Evolutionary conservation across 2,797 vertebrate species (phyloP), one percentile per base, ranked within the genome.

Genomic region (Pangasius mekongensis): DNA sequence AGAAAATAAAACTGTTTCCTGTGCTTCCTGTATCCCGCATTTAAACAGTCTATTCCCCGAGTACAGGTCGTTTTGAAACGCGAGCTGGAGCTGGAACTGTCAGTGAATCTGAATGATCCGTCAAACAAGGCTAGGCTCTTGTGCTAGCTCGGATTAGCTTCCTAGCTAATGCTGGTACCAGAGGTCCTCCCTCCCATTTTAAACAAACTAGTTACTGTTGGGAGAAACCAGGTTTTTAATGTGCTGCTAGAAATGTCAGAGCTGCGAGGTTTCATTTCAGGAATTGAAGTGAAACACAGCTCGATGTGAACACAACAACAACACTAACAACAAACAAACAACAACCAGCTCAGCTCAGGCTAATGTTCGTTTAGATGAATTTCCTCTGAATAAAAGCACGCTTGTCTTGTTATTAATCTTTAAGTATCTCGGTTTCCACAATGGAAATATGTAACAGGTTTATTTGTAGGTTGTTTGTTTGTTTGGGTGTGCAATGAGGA

Each of bases 91-190:
- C 30, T 54, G 24, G 69, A 84, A 24, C 74, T 88, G 74, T 81
- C 83, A 80, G 2, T 74, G 49, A 11, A 52, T 13, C 52, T 71
- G 77, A 78, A 60, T 60, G 49, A 87, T 76, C 43, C 82, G 60
- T 83, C 27, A 71, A 73, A 81, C 76, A 62, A 18, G 76, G n/a
- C 30, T 81, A 52, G 54, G 30, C 30, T 30, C 22, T 13, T 49
- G 18, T 58, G 87, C n/a, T 81, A 82, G 43, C 66, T 64, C 69
- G 11, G 14, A 49, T 86, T 86, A 80, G 84, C 84, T 49, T 81
- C 11, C 84, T 20, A 84, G 81, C 81, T 84, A 52, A n/a, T n/a
- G 1, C 64, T 80, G 6, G 18, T 64, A 36, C 4, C 3, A 6
- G 33, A 33, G 2, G 9, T 33, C 7, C n/a, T 74, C 3, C 7